Conservation (phyloP, 2,113 vertebrate species). For the Rafetus swinhoei region DNA sequence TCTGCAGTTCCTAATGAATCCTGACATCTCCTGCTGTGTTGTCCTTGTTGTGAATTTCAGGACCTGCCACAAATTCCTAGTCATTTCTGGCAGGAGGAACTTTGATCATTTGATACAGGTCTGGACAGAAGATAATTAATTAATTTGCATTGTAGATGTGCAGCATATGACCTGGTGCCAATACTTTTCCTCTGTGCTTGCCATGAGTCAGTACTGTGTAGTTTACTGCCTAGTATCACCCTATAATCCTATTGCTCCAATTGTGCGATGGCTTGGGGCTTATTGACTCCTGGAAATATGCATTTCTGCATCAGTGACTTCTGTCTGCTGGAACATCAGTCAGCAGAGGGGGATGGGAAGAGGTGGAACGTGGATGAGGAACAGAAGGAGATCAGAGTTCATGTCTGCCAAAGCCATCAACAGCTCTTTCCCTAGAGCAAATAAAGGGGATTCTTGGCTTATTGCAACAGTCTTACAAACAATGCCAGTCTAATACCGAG, state of each 20-base stretch:
- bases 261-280: background rate
- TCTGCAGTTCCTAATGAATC: constrained; percentile 28
- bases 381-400: background rate
- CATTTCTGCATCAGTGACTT: background rate
- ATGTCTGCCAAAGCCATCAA: background rate
- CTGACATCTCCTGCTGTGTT: background rate
- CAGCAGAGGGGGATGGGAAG: accelerated
- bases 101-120: background rate
- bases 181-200: background rate
- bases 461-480: background rate
- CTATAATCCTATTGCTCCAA: background rate
- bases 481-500: constrained; percentile 1
- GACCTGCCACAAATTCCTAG: constrained; percentile 12
- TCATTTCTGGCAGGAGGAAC: background rate
- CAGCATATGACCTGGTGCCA: constrained; percentile 1
- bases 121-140: background rate
- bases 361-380: background rate
- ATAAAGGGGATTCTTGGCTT: background rate
- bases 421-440: background rate
- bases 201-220: constrained; percentile 11
- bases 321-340: background rate
- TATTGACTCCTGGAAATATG: background rate
- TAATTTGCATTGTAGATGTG: constrained; percentile 39
- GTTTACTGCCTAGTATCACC: background rate
- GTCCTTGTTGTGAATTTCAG: background rate